Base-by-base conservation (phyloP, 2,113 vertebrate species). In the Sphyrna mokarran region DNA sequence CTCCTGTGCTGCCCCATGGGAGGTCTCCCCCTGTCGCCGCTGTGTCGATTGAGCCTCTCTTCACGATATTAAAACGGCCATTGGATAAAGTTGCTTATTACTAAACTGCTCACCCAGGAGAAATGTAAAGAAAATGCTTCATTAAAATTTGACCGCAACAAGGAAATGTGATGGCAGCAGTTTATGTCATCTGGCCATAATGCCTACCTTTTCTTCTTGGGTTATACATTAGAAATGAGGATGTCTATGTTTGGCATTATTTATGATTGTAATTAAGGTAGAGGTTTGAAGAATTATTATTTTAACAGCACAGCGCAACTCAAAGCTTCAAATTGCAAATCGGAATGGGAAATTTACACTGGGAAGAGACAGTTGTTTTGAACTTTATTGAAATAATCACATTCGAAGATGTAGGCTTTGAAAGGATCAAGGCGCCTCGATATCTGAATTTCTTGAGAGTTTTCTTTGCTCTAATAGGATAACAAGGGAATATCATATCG, bases 341-440 rank as follows among this genome's bases (percentile, higher is more conserved):
- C n/a, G 7, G 89, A 91, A 66, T 91, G 63, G 20, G 16, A 63
- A 13, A 93, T 66, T 93, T 66, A 37, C 33, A 37, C 43, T 54
- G 68, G 94, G 48, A 95, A 48, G 40, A 76, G 23, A 2, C 26
- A 76, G 40, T 72, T 63, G 43, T 72, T 95, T 95, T 95, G 69
- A 95, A 76, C 69, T 48, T 95, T 76, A 72, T 95, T 95, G 94
- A 72, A 95, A 76, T 95, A 95, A 95, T 95, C 94, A 95, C 66
- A 95, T 72, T 95, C 94, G 33, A 95, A 95, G 23, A 95, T 54
- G 43, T 43, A 95, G 68, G 68, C 40, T 95, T 76, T 95, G 94
- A 76, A 95, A 40, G 94, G 94, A 54, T 95, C 94, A 95, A 95
- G 40, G 40, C 69, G 29, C 61, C 29, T 91, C 7, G 29, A 40